Evolutionary conservation across 2,797 vertebrate species (phyloP).

Genomic region (Taenioides sp.): DNA sequence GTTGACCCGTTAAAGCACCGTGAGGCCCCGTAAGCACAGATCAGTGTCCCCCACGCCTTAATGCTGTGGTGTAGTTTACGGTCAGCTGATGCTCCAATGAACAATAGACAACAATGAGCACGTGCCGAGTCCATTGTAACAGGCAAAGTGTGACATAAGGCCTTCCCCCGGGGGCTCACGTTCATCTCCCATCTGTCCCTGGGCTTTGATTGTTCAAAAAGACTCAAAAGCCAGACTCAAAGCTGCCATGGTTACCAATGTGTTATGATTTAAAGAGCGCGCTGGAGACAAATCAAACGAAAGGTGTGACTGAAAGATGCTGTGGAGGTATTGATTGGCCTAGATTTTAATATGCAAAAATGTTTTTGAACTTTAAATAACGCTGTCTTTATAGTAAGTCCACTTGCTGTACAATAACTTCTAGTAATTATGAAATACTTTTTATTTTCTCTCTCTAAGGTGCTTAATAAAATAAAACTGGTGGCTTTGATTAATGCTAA

Average conservation of each 20-base stretch:
- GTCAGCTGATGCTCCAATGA: constrained; percentile 67
- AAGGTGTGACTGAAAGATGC: not conserved
- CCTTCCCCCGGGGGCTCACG: constrained; percentile 55
- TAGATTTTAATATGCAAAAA: not conserved
- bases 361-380: not conserved
- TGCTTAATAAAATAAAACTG: too few species aligned
- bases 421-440: too few species aligned
- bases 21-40: constrained; percentile 54
- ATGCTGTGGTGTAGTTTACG: constrained; percentile 66
- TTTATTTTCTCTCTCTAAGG: too few species aligned
- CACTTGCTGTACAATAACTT: too few species aligned
- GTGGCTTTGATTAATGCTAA: too few species aligned
- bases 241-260: constrained; percentile 35
- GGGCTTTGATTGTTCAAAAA: constrained; percentile 53
- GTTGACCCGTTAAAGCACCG: constrained; percentile 66
- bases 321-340: not conserved
- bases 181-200: constrained; percentile 64
- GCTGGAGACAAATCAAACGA: not conserved
- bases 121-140: constrained; percentile 66
- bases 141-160: constrained; percentile 75
- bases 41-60: constrained; percentile 58
- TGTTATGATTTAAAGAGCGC: constrained; percentile 61
- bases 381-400: too few species aligned
- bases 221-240: constrained; percentile 39
- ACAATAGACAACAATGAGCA: constrained; percentile 66